Evolutionary conservation across 2,113 vertebrate genomes (phyloP).

Genomic region (Guaruba guarouba): DNA sequence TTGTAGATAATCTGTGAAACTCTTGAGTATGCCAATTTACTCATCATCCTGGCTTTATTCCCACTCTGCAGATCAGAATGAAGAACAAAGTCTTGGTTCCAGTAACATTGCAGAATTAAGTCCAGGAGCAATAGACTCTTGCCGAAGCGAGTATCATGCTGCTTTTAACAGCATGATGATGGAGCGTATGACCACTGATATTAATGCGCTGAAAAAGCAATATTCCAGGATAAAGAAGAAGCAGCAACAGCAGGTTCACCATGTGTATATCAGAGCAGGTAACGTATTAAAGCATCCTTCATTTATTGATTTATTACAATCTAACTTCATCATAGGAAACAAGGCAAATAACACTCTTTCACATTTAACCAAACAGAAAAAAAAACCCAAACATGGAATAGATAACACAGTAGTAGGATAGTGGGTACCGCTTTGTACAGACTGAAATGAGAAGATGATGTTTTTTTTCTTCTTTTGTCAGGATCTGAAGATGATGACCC

Average conservation of each 20-base stretch:
- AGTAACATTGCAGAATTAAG: constrained; percentile 92
- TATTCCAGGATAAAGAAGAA: constrained; percentile 92
- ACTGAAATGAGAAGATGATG: background rate
- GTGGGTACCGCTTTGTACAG: background rate
- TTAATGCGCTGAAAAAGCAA: constrained; percentile 90
- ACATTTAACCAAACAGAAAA: background rate
- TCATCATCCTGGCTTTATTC: background rate
- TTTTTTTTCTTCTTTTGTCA: constrained; percentile 74
- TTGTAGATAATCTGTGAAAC: background rate
- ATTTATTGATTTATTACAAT: background rate
- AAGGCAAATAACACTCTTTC: background rate
- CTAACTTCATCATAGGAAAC: background rate
- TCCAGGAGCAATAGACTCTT: constrained; percentile 89
- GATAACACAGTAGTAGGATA: background rate
- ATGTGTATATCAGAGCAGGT: constrained; percentile 94
- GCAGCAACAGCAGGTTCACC: constrained; percentile 92
- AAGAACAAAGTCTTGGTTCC: constrained; percentile 78
- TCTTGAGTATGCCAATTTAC: background rate
- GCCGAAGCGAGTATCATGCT: constrained; percentile 88
- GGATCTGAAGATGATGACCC: constrained; percentile 73
- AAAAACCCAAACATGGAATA: background rate
- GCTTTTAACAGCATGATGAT: constrained; percentile 98
- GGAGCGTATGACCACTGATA: constrained; percentile 98
- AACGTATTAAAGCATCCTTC: background rate
- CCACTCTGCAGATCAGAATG: constrained; percentile 78